Evolutionary conservation across 2,113 vertebrate genomes (phyloP).

Genomic region (Tragelaphus buxtoni): DNA sequence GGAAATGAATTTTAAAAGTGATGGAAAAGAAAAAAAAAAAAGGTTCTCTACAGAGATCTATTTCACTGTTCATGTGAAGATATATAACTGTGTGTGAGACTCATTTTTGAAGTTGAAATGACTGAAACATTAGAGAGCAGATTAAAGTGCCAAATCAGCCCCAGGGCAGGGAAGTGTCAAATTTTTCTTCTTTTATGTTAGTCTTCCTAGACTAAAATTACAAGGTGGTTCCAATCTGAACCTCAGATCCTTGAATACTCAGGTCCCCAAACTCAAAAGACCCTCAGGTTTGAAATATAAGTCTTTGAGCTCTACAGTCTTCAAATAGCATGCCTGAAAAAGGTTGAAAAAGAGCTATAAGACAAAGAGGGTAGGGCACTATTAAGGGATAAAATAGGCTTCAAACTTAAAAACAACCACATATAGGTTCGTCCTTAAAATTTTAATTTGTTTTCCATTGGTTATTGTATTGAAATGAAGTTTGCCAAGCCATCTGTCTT

Average conservation of each 20-base stretch:
- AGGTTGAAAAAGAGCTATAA: background rate
- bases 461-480: conserved; percentile 57
- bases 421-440: background rate
- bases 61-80: background rate
- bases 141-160: background rate
- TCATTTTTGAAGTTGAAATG: conserved; percentile 44
- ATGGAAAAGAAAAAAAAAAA: background rate
- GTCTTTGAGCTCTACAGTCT: background rate
- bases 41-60: background rate
- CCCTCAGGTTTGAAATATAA: background rate
- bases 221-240: background rate
- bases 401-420: background rate
- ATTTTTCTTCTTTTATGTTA: conserved; percentile 27
- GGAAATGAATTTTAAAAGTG: conserved; percentile 18
- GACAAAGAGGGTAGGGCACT: background rate
- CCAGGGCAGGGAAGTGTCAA: background rate
- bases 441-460: conserved; percentile 44
- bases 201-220: conserved; percentile 7
- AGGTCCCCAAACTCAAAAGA: background rate
- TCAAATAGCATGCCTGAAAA: background rate
- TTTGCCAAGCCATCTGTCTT: conserved; percentile 53
- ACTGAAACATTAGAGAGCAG: background rate
- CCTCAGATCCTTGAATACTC: background rate
- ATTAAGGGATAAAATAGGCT: background rate
- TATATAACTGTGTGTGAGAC: background rate